Conservation (phyloP, 2,888 invertebrate species). For the Hirtodrosophila duncani region DNA sequence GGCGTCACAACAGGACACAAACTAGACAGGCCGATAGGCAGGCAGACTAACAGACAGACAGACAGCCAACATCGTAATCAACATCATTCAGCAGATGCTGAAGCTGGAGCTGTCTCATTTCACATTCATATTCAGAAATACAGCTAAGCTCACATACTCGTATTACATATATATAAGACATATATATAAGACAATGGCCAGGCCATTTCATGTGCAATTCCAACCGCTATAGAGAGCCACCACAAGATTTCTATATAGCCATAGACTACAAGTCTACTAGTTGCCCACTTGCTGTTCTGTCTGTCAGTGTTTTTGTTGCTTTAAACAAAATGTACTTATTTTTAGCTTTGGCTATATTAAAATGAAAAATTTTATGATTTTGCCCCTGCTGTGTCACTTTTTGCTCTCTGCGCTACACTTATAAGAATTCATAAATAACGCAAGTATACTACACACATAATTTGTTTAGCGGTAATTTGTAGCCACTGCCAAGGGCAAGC, state of each 20-base stretch:
- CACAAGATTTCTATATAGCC: not conserved
- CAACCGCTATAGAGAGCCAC: not conserved
- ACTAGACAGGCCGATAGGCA: conserved; percentile 43
- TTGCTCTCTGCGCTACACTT: no score
- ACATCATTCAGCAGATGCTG: conserved; percentile 13
- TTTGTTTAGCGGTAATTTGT: conserved; percentile 32
- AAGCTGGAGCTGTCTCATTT: conserved; percentile 2
- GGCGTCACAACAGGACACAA: conserved; percentile 60
- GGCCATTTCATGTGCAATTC: conserved; percentile 7
- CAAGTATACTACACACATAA: conserved; percentile 16
- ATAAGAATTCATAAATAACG: conserved; percentile 40
- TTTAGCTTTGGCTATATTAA: conserved; percentile 59
- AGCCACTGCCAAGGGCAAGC: no score
- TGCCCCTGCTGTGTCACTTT: conserved; percentile 40
- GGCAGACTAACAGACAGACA: conserved; percentile 2
- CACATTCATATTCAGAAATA: conserved; percentile 19
- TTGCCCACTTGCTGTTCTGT: no score
- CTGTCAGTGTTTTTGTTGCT: conserved; percentile 40
- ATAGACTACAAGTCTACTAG: not conserved
- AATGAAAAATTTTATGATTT: conserved; percentile 57
- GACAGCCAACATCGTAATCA: conserved; percentile 9
- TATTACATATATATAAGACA: not conserved
- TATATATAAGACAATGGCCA: conserved; percentile 7
- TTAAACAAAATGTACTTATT: conserved; percentile 64
- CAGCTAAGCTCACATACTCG: conserved; percentile 17